phyloP scores from a whole-genome alignment of 1,140 invertebrate species.

The Pogonus chalceus region DNA sequence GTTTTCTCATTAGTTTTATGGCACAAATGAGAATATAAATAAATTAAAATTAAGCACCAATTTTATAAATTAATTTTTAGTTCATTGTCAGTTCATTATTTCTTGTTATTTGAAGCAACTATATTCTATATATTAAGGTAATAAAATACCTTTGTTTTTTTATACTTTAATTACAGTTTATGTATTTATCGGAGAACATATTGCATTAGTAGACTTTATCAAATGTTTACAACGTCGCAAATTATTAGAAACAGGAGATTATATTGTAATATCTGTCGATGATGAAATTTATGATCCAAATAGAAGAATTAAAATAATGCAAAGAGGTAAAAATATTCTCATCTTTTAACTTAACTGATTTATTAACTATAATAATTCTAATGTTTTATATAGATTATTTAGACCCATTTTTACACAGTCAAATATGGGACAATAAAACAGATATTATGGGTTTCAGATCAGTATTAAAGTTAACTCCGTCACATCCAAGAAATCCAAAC shows the following conservation, averaged over 20 bases:
- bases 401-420: slow-evolving; percentile 49
- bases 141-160: too few species aligned
- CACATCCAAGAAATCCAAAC: slow-evolving; percentile 55
- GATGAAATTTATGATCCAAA: slow-evolving; percentile 72
- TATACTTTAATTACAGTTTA: slow-evolving; percentile 78
- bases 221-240: slow-evolving; percentile 52
- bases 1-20: too few species aligned
- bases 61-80: too few species aligned
- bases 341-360: not conserved
- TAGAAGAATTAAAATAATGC: slow-evolving; percentile 50
- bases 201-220: slow-evolving; percentile 71
- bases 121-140: too few species aligned
- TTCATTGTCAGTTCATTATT: too few species aligned
- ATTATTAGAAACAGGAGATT: slow-evolving; percentile 63
- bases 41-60: too few species aligned
- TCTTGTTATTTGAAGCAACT: too few species aligned
- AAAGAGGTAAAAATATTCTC: slow-evolving; percentile 48
- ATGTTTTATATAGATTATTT: slow-evolving; percentile 49
- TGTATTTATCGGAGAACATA: slow-evolving; percentile 75
- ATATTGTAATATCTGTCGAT: slow-evolving; percentile 77
- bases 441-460: slow-evolving; percentile 58
- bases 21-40: too few species aligned
- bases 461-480: slow-evolving; percentile 60
- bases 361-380: not conserved
- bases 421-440: slow-evolving; percentile 35